Percentiles rank a stretch among this genome's conserved stretches.
Conservation (phyloP, 37 sponge, comb jelly and placozoan species). For the Bolinopsis microptera region DNA sequence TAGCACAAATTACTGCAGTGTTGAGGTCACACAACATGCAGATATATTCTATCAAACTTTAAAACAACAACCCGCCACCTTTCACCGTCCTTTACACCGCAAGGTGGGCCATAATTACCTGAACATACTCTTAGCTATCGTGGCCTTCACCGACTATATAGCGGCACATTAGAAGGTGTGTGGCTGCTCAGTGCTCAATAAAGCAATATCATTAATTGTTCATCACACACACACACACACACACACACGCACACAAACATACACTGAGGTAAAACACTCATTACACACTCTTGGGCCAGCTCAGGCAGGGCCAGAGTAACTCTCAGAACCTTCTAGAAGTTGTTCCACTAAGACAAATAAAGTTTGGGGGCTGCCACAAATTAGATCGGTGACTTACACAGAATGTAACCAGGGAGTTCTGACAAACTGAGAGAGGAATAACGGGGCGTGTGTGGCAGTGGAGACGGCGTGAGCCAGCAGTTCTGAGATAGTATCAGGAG, state of each 20-base stretch:
- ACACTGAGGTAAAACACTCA: neutral
- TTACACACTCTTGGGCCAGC: neutral
- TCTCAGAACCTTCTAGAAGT: neutral
- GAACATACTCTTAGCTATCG: too few species aligned
- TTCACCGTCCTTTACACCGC: too few species aligned
- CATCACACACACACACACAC: constrained; percentile 1
- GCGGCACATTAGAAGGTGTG: too few species aligned
- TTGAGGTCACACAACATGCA: too few species aligned
- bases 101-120: too few species aligned
- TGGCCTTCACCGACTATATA: too few species aligned
- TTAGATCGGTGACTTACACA: constrained; percentile 18
- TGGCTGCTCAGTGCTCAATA: too few species aligned
- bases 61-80: too few species aligned
- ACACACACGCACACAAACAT: constrained; percentile 1
- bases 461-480: neutral
- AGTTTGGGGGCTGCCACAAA: constrained; percentile 6
- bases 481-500: neutral
- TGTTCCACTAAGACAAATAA: neutral
- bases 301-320: neutral
- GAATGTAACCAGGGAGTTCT: constrained; percentile 38
- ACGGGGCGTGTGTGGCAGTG: neutral
- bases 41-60: too few species aligned
- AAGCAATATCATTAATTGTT: too few species aligned
- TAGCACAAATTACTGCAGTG: too few species aligned
- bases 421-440: constrained; percentile 12